Conservation (phyloP, 2,888 invertebrate genomes). For the Apoda limacodes region DNA sequence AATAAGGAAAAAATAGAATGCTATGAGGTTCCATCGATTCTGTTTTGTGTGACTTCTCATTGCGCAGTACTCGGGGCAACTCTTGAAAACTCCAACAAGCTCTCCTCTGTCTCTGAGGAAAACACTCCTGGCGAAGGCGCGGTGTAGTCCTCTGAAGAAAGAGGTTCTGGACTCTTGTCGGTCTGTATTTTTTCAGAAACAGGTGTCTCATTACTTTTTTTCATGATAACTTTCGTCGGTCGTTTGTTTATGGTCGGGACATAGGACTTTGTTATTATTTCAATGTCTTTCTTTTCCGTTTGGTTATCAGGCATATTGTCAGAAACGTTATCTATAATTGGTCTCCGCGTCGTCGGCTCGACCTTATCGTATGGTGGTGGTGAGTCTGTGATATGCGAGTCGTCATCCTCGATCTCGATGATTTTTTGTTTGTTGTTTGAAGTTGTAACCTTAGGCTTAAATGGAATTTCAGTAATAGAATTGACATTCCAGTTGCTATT, state of each 20-base stretch:
- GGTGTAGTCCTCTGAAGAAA: constrained; percentile 1
- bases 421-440: constrained; percentile 37
- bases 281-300: constrained; percentile 46
- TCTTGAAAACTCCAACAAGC: constrained; percentile 21
- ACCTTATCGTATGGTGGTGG: constrained; percentile 47
- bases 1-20: constrained; percentile 61
- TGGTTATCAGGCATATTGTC: constrained; percentile 33
- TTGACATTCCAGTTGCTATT: constrained; percentile 55
- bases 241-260: constrained; percentile 48
- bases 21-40: constrained; percentile 52
- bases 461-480: constrained; percentile 52
- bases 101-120: constrained; percentile 18
- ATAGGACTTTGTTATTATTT: constrained; percentile 52
- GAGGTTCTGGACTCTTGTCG: not conserved
- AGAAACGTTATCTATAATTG: constrained; percentile 56
- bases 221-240: constrained; percentile 53
- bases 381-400: constrained; percentile 46
- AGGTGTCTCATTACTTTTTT: constrained; percentile 34
- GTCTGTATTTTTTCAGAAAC: constrained; percentile 20
- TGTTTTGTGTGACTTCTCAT: constrained; percentile 9
- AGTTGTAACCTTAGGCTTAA: constrained; percentile 37
- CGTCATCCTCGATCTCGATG: constrained; percentile 54
- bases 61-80: constrained; percentile 12
- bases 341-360: constrained; percentile 51
- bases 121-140: constrained; percentile 15